Base-by-base conservation (phyloP, 2,797 vertebrate species). In the Lepus townsendii region DNA sequence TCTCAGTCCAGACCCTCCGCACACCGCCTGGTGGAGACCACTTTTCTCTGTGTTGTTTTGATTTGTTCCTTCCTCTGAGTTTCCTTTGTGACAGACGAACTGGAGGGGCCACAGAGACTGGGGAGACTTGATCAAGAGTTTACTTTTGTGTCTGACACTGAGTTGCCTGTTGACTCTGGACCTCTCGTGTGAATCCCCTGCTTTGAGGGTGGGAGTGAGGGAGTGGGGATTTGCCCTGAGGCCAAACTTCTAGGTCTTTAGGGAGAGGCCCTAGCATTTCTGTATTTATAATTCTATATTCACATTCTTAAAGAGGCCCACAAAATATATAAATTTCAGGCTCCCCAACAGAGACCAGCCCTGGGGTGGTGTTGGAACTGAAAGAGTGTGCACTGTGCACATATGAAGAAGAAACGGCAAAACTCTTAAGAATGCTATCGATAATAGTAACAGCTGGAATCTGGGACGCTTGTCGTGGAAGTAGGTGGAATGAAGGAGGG, bases 61-160 rank as follows among this genome's bases (percentile, higher is more conserved):
- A 63, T 90, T 88, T 65, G 66, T 90, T 78, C 80, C 32, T 90
- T 90, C 66, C 80, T 93, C 65, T 50, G 24, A 85, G 78, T 84
- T 94, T 95, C 88, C 75, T 92, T 87, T 96, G 63, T 80, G 92
- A 75, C 76, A 32, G 42, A 73, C 77, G 75, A 95, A 90, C 60
- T 83, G 13, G 60, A 79, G 16, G 52, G 38, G 27, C 88, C 42
- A 17, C 27, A 83, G 73, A 84, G 47, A 88, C 42, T n/a, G 13
- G 7, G 69, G 73, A 83, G 30, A 60, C 50, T 47, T 79, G 66
- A 95, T 47, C 42, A 57, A 93, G 35, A n/a, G 52, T 84, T 63
- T 91, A 50, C 83, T 90, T 75, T 60, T 92, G 38, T 42, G 54
- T 78, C 30, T 75, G 60, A 32, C 14, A 54, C 1, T 16, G 54